phyloP scores from a whole-genome alignment of 2,888 invertebrate genomes.

The Octonoba sinensis region DNA sequence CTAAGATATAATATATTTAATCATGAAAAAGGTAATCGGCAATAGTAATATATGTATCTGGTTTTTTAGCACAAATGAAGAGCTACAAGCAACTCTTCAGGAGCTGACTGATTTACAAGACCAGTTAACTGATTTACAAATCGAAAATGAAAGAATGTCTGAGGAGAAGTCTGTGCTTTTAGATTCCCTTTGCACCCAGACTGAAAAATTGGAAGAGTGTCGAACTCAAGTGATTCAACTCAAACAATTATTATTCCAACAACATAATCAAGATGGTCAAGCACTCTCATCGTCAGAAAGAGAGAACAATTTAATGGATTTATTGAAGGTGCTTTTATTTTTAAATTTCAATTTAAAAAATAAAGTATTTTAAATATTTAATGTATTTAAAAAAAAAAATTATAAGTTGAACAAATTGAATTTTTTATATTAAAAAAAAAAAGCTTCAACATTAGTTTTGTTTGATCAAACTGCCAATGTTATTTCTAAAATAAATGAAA shows the following conservation, averaged over 20 bases:
- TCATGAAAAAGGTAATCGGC: too few relatives aligned
- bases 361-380: neutral
- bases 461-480: too few relatives aligned
- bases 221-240: conserved; percentile 86
- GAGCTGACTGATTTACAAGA: conserved; percentile 91
- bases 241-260: conserved; percentile 78
- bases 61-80: conserved; percentile 84
- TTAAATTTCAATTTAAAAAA: too few relatives aligned
- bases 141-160: conserved; percentile 86
- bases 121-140: conserved; percentile 86
- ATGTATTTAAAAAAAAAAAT: too few relatives aligned
- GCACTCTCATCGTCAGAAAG: conserved; percentile 67
- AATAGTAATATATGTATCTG: too few relatives aligned
- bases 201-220: conserved; percentile 90
- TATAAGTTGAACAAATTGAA: too few relatives aligned
- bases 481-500: too few relatives aligned
- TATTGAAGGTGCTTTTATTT: conserved; percentile 78
- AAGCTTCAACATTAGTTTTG: too few relatives aligned
- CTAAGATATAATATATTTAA: too few relatives aligned
- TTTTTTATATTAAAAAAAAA: too few relatives aligned
- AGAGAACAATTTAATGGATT: conserved; percentile 80
- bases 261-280: conserved; percentile 66
- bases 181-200: conserved; percentile 91
- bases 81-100: conserved; percentile 92
- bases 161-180: conserved; percentile 91